Evolutionary conservation across 2,113 vertebrate species (phyloP).

Genomic region (Gnathonemus echidnorhynchus): DNA sequence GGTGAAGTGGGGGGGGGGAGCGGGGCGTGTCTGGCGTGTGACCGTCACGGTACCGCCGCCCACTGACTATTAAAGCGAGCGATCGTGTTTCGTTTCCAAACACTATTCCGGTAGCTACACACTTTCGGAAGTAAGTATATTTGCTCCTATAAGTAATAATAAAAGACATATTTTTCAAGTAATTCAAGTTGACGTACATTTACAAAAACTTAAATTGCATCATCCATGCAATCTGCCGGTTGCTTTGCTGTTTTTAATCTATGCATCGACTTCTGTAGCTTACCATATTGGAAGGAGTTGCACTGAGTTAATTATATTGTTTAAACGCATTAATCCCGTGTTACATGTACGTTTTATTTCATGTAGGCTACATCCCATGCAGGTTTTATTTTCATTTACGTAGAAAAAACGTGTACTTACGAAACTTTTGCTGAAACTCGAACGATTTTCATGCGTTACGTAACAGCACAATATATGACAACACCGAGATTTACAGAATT

Average conservation of each 20-base stretch:
- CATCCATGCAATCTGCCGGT: not conserved
- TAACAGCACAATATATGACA: not conserved
- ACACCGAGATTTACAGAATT: not conserved
- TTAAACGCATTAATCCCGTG: not conserved
- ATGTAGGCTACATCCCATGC: not conserved
- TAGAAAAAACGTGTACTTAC: not conserved
- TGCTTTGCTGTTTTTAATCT: not conserved
- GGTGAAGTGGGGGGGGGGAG: not conserved
- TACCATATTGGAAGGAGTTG: not conserved
- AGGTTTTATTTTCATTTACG: not conserved
- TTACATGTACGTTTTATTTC: not conserved
- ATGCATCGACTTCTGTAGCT: not conserved
- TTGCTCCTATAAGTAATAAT: not conserved
- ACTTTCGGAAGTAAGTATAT: not conserved
- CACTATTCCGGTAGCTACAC: not conserved
- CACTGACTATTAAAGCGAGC: not conserved
- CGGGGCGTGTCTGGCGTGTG: not conserved
- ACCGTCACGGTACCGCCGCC: not conserved
- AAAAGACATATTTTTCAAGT: not conserved
- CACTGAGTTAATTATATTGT: not conserved
- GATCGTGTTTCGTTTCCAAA: not conserved
- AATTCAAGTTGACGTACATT: not conserved
- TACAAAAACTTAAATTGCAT: not conserved
- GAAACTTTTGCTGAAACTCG: not conserved
- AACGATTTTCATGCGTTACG: not conserved